Evolutionary conservation across 2,113 vertebrate genomes (phyloP), one percentile per base, ranked within the genome.

Genomic region (Misgurnus mizolepis): DNA sequence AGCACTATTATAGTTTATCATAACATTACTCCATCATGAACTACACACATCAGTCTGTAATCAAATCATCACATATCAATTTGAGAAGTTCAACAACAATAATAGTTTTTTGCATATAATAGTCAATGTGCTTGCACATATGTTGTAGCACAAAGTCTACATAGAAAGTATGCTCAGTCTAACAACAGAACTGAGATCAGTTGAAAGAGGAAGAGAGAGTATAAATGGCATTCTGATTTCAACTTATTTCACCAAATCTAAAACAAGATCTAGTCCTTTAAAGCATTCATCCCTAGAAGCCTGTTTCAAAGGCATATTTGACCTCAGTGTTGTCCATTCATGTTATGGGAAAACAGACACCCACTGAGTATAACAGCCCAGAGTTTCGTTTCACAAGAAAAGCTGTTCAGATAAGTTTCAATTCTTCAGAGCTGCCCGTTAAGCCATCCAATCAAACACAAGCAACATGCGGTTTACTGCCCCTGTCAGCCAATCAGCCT

Each of bases 371-470:
- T 34, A 2, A 34, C 27, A 34, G 1, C 27, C 27, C 47, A 14
- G 74, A 66, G 74, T 77, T 77, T 77, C 62, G 17, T 77, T 77
- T 77, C 74, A 66, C 34, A 77, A 62, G 40, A 77, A 12, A 53
- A n/a, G 55, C 47, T 8, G 2, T 55, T 66, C 47, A 55, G 74
- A 77, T 77, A 15, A 60, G 71, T 85, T 85, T 82, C 77, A 40
- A 61, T 85, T 85, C 80, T 62, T 11, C 53, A 55, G 72, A 82
- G 75, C 5, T 60, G 71, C 7, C 53, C 67, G 71, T 49, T 27
- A 14, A n/a, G 50, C 12, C 45, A 17, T 67, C 80, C 69, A 58
- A 43, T 78, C 27, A 43, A 27, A 69, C 9, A 15, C 27, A 17
- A 74, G 61, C 45, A 45, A 22, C 8, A 9, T 65, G 50, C 11